These are phyloP conservation scores for Eupithecia dodoneata DNA, from an alignment of 2,888 invertebrate species.

Conservation along the genomic window DNA sequence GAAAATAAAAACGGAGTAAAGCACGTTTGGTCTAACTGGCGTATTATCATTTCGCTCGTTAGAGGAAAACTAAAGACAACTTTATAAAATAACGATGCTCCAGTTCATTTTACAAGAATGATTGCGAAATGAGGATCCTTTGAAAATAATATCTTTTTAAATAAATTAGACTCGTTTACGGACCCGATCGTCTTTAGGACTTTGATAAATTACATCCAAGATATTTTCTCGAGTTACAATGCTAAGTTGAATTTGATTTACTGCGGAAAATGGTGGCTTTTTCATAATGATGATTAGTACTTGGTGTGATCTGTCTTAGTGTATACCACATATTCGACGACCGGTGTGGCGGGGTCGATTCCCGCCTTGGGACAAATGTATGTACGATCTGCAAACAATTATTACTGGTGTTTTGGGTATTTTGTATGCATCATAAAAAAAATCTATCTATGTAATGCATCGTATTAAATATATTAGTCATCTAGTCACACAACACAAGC, in stretches of 20 bases:
- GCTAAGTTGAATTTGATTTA: constrained; percentile 52
- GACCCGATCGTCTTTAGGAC: constrained; percentile 54
- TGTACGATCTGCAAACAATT: too few relatives aligned
- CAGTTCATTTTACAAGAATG: constrained; percentile 64
- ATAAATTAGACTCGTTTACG: constrained; percentile 70
- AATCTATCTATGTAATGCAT: too few relatives aligned
- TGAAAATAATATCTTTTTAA: constrained; percentile 68
- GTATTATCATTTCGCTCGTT: background rate
- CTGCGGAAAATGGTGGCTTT: constrained; percentile 44
- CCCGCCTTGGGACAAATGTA: too few relatives aligned
- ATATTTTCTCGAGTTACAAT: constrained; percentile 61
- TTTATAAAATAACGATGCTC: constrained; percentile 59
- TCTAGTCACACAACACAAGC: too few relatives aligned
- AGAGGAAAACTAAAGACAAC: constrained; percentile 1
- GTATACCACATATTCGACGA: background rate
- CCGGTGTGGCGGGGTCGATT: too few relatives aligned
- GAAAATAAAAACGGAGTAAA: background rate
- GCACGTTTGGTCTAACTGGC: background rate
- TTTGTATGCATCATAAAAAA: too few relatives aligned
- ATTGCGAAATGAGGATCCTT: constrained; percentile 59
- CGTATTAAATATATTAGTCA: too few relatives aligned
- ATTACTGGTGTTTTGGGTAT: too few relatives aligned
- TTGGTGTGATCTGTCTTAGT: background rate
- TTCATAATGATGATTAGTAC: background rate
- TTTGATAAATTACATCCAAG: constrained; percentile 61